These are phyloP conservation scores for Setipinna tenuifilis DNA, from an alignment of 2,797 vertebrate species.

Conservation along the genomic window DNA sequence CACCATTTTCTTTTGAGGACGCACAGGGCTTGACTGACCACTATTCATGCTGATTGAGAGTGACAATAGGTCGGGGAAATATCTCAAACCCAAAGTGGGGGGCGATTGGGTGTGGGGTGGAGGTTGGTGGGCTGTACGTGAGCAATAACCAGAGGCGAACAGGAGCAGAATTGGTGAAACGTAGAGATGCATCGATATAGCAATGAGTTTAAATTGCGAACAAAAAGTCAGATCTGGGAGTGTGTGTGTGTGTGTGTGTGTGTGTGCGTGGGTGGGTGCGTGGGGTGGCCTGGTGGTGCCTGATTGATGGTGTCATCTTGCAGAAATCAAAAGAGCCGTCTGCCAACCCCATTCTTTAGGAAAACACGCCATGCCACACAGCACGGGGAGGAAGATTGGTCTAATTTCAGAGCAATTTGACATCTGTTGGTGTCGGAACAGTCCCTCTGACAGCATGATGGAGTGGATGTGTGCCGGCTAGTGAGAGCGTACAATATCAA, in stretches of 20 bases:
- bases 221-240: background rate
- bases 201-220: background rate
- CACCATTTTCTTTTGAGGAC: constrained; percentile 71
- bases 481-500: constrained; percentile 17
- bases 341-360: constrained; percentile 55
- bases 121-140: constrained; percentile 40
- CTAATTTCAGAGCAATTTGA: constrained; percentile 76
- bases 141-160: constrained; percentile 52
- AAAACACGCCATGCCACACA: constrained; percentile 61
- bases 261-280: constrained; percentile 5
- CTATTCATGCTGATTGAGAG: constrained; percentile 70
- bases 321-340: constrained; percentile 69
- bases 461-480: background rate
- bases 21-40: constrained; percentile 71
- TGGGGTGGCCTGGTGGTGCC: constrained; percentile 28
- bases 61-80: constrained; percentile 65
- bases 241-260: too few species aligned
- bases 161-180: background rate
- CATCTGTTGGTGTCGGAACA: constrained; percentile 72
- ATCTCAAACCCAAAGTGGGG: constrained; percentile 33
- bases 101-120: constrained; percentile 12
- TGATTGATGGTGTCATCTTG: constrained; percentile 70
- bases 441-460: constrained; percentile 50
- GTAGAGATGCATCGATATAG: background rate
- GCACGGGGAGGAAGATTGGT: constrained; percentile 63